A percentile compares a stretch with the other conserved stretches of the same genome.
phyloP scores from a whole-genome alignment of 2,888 invertebrate genomes.

The Hylaea fasciaria region DNA sequence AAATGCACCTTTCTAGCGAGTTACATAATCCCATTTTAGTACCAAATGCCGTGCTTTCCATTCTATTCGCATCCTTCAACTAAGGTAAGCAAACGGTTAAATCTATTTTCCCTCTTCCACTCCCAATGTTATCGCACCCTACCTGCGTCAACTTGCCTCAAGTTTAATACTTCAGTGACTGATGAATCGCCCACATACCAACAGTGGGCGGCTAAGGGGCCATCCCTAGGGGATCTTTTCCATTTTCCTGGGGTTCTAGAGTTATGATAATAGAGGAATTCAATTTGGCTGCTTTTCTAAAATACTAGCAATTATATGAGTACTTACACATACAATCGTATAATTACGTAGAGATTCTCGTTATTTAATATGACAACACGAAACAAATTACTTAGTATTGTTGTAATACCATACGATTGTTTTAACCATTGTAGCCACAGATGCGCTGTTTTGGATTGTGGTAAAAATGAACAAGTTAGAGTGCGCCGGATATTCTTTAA shows the following conservation, averaged over 20 bases:
- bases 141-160: constrained; percentile 17
- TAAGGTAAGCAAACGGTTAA: background rate
- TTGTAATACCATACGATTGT: no score
- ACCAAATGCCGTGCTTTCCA: background rate
- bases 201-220: constrained; percentile 31
- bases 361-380: background rate
- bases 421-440: no score
- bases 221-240: constrained; percentile 37
- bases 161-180: constrained; percentile 9
- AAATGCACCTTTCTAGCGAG: no score
- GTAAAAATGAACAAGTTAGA: no score
- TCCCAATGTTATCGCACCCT: constrained; percentile 5
- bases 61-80: background rate
- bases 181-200: constrained; percentile 31
- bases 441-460: no score
- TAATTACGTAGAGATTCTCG: background rate
- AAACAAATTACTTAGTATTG: background rate
- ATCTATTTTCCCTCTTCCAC: constrained; percentile 2
- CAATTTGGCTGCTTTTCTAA: constrained; percentile 25
- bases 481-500: no score
- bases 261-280: constrained; percentile 32
- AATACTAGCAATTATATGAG: constrained; percentile 7
- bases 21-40: no score
- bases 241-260: constrained; percentile 31
- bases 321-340: background rate